phyloP scores from a whole-genome alignment of 2,888 invertebrate species.

The Mechanitis mazaeus region DNA sequence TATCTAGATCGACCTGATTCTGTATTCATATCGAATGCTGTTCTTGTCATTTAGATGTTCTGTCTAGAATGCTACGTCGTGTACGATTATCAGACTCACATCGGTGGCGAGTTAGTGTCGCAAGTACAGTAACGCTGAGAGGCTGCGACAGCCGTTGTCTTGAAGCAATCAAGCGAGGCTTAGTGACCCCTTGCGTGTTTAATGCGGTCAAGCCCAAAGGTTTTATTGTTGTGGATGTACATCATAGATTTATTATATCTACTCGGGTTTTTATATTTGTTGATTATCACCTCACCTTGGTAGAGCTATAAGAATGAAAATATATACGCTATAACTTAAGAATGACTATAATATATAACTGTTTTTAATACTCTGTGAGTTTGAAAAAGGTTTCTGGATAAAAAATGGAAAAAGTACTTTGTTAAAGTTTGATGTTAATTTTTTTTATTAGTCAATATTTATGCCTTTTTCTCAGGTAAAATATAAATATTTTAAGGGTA shows the following conservation, averaged over 20 bases:
- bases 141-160: slow-evolving; percentile 5
- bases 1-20: slow-evolving; percentile 16
- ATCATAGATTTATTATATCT: neutral
- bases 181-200: slow-evolving; percentile 6
- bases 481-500: too few relatives aligned
- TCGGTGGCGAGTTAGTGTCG: slow-evolving; percentile 12
- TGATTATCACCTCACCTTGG: too few relatives aligned
- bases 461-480: too few relatives aligned
- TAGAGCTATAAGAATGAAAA: too few relatives aligned
- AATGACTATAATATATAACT: too few relatives aligned
- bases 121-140: slow-evolving; percentile 9
- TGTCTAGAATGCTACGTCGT: slow-evolving; percentile 11
- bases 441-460: too few relatives aligned
- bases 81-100: slow-evolving; percentile 18
- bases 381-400: too few relatives aligned
- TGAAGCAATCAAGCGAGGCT: neutral
- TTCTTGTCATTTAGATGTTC: slow-evolving; percentile 13
- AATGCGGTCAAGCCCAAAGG: slow-evolving; percentile 1
- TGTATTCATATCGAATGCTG: slow-evolving; percentile 15
- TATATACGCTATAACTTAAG: too few relatives aligned
- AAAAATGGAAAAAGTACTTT: too few relatives aligned
- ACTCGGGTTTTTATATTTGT: neutral
- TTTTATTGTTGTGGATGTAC: neutral
- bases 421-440: too few relatives aligned
- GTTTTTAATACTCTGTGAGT: too few relatives aligned